A percentile compares a stretch with the other conserved stretches of the same genome.
Evolutionary conservation across 2,888 invertebrate species (phyloP).

Genomic region (Epirrhoe alternata): DNA sequence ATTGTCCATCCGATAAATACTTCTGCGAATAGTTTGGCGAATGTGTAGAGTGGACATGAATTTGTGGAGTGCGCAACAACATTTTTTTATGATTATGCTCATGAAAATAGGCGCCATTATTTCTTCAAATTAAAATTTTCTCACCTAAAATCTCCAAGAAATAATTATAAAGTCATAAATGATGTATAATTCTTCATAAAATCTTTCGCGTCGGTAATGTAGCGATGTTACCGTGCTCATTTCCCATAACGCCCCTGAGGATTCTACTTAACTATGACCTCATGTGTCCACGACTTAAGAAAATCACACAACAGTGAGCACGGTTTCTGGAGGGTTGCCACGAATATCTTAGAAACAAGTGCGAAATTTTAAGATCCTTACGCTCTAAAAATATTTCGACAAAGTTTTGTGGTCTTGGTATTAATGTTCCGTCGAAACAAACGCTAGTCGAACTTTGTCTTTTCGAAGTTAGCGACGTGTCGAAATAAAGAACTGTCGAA

Average conservation of each 20-base stretch:
- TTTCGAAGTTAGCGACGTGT: too few relatives aligned
- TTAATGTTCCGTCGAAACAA: too few relatives aligned
- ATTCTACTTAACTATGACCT: slow-evolving; percentile 85
- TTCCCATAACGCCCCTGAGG: slow-evolving; percentile 85
- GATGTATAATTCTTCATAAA: slow-evolving; percentile 54
- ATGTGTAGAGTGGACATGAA: too few relatives aligned
- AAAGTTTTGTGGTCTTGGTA: too few relatives aligned
- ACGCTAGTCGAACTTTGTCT: too few relatives aligned
- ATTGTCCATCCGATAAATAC: too few relatives aligned
- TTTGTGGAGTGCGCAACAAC: too few relatives aligned
- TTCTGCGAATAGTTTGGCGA: too few relatives aligned
- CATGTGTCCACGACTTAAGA: slow-evolving; percentile 84
- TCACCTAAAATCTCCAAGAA: slow-evolving; percentile 37
- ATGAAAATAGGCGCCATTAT: not conserved
- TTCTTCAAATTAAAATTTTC: not conserved
- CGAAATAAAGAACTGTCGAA: too few relatives aligned
- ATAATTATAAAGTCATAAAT: slow-evolving; percentile 58
- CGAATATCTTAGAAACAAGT: slow-evolving; percentile 1
- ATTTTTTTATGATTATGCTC: too few relatives aligned
- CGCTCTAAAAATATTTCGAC: too few relatives aligned
- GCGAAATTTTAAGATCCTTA: not conserved
- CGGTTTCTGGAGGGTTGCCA: slow-evolving; percentile 68
- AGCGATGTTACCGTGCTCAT: slow-evolving; percentile 82
- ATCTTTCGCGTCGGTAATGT: slow-evolving; percentile 71
- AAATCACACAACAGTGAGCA: slow-evolving; percentile 78